Evolutionary conservation across 2,888 invertebrate genomes (phyloP).

Genomic region (Physocephala rufipes): DNA sequence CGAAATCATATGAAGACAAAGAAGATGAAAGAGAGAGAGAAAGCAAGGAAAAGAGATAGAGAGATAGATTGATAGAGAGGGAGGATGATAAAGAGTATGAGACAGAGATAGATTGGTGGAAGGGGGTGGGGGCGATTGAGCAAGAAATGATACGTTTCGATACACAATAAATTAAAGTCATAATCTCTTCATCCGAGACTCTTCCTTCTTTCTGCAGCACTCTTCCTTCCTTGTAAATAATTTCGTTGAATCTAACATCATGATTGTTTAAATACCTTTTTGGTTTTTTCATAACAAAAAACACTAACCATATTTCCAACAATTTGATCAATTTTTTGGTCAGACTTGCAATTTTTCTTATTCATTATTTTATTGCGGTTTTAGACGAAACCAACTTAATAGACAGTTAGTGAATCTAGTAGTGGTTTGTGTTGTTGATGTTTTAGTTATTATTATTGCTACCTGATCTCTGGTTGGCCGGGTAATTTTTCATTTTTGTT

Average conservation of each 20-base stretch:
- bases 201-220: not conserved
- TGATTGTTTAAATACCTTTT: not conserved
- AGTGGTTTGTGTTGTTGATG: not conserved
- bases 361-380: slow-evolving; percentile 55
- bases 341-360: slow-evolving; percentile 21
- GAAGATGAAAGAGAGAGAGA: too few species aligned
- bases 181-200: too few species aligned
- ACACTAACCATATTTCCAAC: not conserved
- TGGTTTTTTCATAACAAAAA: not conserved
- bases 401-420: not conserved
- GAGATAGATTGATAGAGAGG: too few species aligned
- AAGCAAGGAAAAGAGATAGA: too few species aligned
- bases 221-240: not conserved
- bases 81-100: too few species aligned
- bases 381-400: slow-evolving; percentile 48
- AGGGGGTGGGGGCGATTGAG: too few species aligned
- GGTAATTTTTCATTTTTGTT: not conserved
- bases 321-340: too few species aligned
- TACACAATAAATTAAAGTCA: too few species aligned
- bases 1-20: too few species aligned
- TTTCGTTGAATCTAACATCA: not conserved
- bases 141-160: too few species aligned
- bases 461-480: not conserved
- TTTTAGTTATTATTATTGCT: slow-evolving; percentile 9
- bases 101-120: too few species aligned